Base-by-base conservation (phyloP, 2,113 vertebrate species). In the Regulus satrapa region DNA sequence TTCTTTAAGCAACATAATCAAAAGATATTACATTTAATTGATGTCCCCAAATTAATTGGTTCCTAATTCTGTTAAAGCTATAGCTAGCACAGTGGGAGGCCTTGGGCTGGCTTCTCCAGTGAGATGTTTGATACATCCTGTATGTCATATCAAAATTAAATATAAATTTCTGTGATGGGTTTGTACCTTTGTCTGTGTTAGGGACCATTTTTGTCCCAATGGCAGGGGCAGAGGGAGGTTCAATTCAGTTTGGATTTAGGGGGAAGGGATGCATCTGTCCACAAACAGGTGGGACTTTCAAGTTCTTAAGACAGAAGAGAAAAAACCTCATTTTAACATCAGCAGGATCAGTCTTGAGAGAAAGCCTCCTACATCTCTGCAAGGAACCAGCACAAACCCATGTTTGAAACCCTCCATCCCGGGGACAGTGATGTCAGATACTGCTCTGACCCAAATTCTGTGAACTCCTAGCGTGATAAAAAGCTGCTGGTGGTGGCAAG, bases 1-100 rank as follows among this genome's bases (percentile, higher is more conserved):
- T 85, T 92, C 88, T 85, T 93, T 71, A 62, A 89, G 77, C 64
- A 78, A 24, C 14, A 0, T 75, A 74, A 94, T 93, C 92, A 54
- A 81, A 69, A 91, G 46, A 9, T 21, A 32, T 38, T 68, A 43
- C 36, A 20, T 36, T 43, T 48, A 64, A 26, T n/a, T n/a, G n/a
- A n/a, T n/a, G 14, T 64, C 55, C 80, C 63, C 28, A 48, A n/a
- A 52, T 61, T 46, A 86, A 62, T 94, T 71, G 82, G 69, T 85
- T 82, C 41, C 29, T 61, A 54, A 40, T 71, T 77, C 21, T 56
- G 4, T 77, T 63, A 20, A 64, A 61, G 80, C 4, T 41, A 1
- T 15, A 61, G 59, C 20, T 51, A 34, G 49, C 19, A 15, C 21
- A 13, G 34, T 15, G 13, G 66, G 61, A 52, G 26, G 77, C 77